Base-by-base conservation (phyloP, 2,113 vertebrate genomes). In the Calidris pugnax region DNA sequence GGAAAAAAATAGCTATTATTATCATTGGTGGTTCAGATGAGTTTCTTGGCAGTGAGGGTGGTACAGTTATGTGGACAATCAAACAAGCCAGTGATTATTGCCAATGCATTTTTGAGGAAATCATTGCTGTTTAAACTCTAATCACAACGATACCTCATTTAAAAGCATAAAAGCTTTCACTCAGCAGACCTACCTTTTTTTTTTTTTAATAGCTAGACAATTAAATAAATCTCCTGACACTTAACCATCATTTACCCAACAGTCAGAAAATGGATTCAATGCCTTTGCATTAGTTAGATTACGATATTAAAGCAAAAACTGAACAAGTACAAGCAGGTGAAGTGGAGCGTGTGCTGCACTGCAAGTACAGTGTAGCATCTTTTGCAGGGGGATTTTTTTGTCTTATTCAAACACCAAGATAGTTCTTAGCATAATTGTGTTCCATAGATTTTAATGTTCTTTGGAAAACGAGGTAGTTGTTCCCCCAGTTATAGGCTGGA, bases 151-250 rank as follows among this genome's bases (percentile, higher is more conserved):
- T 88, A 89, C 72, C 93, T 95, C 95, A 23, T 95, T 95, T 97
- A 96, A 97, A 98, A 98, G 96, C 95, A 96, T 93, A 95, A 96
- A 90, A 86, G 90, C 93, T 97, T 97, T 97, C 95, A 88, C 93
- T 95, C 96, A 84, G 63, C 67, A 51, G 67, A 67, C 75, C 87
- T 96, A 63, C 50, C 66, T 64, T 89, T 67, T 74, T 84, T 89
- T 39, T 74, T 82, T 91, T 91, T 92, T 91, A 95, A 87, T 95
- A 87, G 93, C 74, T 50, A 93, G 95, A 94, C 89, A 89, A 93
- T 96, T 93, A 93, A 86, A 97, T 95, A 95, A 96, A 91, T 97
- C 94, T 95, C 88, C 72, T 64, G 82, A 94, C 91, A 88, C 97
- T 96, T 93, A 95, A 93, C 90, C 68, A 78, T 89, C 88, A 83